phyloP scores from a whole-genome alignment of 1,140 invertebrate species.

The Nomia melanderi region DNA sequence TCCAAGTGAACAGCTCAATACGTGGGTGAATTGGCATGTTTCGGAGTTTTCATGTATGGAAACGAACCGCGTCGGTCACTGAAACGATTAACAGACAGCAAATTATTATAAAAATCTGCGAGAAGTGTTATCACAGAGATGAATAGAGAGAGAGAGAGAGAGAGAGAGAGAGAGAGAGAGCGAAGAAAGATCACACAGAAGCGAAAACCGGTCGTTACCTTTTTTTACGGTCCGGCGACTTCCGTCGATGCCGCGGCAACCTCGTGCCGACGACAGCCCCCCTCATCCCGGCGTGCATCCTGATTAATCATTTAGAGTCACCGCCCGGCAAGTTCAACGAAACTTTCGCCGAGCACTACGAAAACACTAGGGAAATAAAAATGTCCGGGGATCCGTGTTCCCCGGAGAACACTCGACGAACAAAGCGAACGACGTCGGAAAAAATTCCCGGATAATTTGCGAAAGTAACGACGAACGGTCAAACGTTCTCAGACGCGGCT shows the following conservation, averaged over 20 bases:
- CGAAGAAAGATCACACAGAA: not conserved
- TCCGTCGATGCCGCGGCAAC: slow-evolving; percentile 44
- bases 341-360: not conserved
- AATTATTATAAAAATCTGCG: not conserved
- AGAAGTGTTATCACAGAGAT: not conserved
- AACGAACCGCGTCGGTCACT: no score
- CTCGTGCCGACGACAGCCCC: slow-evolving; percentile 69
- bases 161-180: no score
- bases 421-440: not conserved
- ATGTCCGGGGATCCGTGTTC: not conserved
- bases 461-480: not conserved
- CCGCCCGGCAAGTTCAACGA: slow-evolving; percentile 6
- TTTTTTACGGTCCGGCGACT: slow-evolving; percentile 69
- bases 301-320: slow-evolving; percentile 29
- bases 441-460: slow-evolving; percentile 7
- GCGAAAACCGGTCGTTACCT: slow-evolving; percentile 70
- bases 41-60: no score
- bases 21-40: no score
- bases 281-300: slow-evolving; percentile 76
- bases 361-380: not conserved
- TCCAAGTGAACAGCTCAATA: no score
- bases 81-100: no score
- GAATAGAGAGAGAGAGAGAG: not conserved
- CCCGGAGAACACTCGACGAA: not conserved
- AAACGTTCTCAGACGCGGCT: no score